Evolutionary conservation across 2,113 vertebrate genomes (phyloP).

Genomic region (Origma solitaria): DNA sequence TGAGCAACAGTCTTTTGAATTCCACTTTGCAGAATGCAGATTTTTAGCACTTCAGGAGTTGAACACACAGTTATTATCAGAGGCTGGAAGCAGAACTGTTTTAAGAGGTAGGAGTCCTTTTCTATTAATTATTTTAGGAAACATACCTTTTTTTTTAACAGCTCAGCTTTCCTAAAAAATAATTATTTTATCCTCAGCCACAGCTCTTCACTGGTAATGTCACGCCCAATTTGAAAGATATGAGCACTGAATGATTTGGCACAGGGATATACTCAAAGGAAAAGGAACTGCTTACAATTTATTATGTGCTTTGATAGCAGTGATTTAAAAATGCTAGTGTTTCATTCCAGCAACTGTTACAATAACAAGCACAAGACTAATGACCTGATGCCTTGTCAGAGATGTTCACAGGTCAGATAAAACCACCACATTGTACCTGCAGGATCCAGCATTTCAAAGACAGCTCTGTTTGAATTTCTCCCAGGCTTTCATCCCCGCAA

Average conservation of each 20-base stretch:
- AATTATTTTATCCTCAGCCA: neutral
- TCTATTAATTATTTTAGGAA: neutral
- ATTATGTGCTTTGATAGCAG: neutral
- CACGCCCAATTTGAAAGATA: neutral
- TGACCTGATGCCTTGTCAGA: conserved; percentile 17
- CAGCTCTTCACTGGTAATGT: neutral
- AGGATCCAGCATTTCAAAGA: neutral
- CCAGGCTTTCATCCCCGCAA: neutral
- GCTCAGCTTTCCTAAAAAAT: neutral
- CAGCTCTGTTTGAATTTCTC: neutral
- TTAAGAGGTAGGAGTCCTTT: neutral
- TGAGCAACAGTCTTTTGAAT: neutral
- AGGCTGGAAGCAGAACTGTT: neutral
- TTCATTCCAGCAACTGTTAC: conserved; percentile 28
- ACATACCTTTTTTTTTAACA: neutral
- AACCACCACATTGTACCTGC: neutral
- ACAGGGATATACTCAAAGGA: neutral
- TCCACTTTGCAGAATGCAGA: neutral
- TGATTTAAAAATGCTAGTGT: neutral
- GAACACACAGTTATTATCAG: neutral
- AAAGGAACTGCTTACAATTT: conserved; percentile 7
- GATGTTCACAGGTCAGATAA: conserved; percentile 26
- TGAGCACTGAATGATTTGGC: neutral
- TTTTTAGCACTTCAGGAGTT: neutral
- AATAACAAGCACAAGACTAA: conserved; percentile 35